Evolutionary conservation across 2,888 invertebrate genomes (phyloP), one percentile per base, ranked within the genome.

Genomic region (Ephialtes manifestator): DNA sequence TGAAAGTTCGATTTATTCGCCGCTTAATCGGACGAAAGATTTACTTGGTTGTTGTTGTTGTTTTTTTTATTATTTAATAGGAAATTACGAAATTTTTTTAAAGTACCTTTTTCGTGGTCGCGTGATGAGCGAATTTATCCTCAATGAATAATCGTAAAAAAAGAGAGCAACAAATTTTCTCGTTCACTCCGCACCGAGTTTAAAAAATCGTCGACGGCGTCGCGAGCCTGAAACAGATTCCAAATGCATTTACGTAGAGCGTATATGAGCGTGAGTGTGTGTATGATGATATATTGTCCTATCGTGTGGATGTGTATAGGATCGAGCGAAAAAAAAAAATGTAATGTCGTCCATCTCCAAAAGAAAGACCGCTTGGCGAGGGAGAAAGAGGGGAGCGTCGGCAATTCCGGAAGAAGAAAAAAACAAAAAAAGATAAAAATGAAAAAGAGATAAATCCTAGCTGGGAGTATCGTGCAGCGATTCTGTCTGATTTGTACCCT

Each of bases 181-280:
- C 65, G 76, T 76, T 20, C 35, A 51, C 65, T 65, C 76, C 60
- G 63, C 48, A 28, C 60, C 63, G 76, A 65, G 51, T 71, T 81
- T 70, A 81, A 39, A 39, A 35, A 39, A 79, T 82, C 86, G 86
- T 88, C 87, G 87, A 88, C 86, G 81, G 83, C 86, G 81, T 86
- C 85, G 88, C 89, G 84, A 80, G 71, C 53, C 72, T 78, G 63
- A 74, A 79, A 89, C 81, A 88, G 87, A 91, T 89, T 91, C 90
- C 91, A 89, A 84, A 91, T 90, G 90, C 90, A 91, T 91, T 91
- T 90, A 89, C 88, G 88, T 86, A 85, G 85, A 85, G 84, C 83
- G 55, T 87, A 60, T 74, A 67, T 81, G 80, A 76, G 76, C 87
- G 87, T 86, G 74, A 84, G 83, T 86, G 85, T 87, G 87, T 88